These are phyloP conservation scores for Notechis scutatus DNA, from an alignment of 2,113 vertebrate genomes.

Conservation along the genomic window DNA sequence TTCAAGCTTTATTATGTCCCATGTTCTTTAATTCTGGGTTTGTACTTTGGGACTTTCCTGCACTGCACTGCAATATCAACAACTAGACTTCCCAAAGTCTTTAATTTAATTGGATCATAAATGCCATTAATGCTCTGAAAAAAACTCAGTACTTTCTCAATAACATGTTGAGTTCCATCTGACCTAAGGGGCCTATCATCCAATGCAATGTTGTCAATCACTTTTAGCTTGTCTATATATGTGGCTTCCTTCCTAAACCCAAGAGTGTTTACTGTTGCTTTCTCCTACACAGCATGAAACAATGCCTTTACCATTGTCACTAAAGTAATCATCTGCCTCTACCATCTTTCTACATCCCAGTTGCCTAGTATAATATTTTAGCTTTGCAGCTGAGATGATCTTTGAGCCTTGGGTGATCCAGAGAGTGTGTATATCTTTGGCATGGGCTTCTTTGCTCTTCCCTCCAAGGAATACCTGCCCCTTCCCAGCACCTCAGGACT, in stretches of 20 bases:
- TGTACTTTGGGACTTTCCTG: neutral
- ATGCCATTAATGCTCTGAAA: neutral
- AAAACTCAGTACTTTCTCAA: neutral
- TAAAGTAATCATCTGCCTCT: neutral
- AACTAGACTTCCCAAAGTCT: neutral
- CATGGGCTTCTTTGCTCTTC: neutral
- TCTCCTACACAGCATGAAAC: neutral
- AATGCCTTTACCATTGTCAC: neutral
- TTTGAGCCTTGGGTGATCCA: neutral
- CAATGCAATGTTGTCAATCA: neutral
- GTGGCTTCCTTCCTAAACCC: neutral
- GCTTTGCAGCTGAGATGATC: neutral
- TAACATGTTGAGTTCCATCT: neutral
- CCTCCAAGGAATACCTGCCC: neutral
- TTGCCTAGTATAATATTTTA: neutral
- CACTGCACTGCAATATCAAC: neutral
- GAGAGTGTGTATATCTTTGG: neutral
- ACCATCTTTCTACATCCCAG: neutral
- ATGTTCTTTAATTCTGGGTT: neutral
- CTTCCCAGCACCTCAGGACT: neutral
- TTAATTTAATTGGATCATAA: neutral
- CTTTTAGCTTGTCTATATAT: neutral
- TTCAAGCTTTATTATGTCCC: neutral
- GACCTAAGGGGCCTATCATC: neutral
- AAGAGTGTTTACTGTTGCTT: neutral